Conservation (phyloP, 1,140 invertebrate species). For the Lepidurus arcticus region DNA sequence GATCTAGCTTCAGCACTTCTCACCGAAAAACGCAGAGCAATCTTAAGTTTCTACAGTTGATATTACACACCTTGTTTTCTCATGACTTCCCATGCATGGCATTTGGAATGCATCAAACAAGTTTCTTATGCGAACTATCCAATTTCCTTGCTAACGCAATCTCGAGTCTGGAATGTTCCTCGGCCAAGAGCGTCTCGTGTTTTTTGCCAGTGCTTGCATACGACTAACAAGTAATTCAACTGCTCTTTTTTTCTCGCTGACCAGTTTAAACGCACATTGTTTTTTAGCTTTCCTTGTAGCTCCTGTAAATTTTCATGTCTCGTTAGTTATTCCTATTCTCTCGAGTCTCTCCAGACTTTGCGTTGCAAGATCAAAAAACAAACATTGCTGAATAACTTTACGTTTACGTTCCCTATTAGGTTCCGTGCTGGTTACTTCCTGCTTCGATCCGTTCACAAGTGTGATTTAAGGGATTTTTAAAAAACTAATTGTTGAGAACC, state of each 20-base stretch:
- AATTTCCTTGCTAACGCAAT: slow-evolving; percentile 6
- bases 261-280: neutral
- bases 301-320: slow-evolving; percentile 9
- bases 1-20: no score
- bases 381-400: neutral
- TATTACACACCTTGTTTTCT: neutral
- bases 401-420: neutral
- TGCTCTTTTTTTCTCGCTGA: slow-evolving; percentile 1
- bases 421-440: neutral
- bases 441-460: neutral
- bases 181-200: neutral
- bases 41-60: neutral
- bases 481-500: neutral
- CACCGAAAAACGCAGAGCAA: no score
- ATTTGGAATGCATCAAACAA: neutral
- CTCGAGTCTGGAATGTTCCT: neutral
- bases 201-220: slow-evolving; percentile 7
- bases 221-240: slow-evolving; percentile 2
- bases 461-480: neutral
- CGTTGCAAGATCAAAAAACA: neutral
- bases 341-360: neutral
- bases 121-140: slow-evolving; percentile 9
- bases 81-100: slow-evolving; percentile 9
- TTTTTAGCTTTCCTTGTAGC: neutral
- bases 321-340: neutral